Evolutionary conservation across 2,113 vertebrate species (phyloP).

Genomic region (Sclerurus mexicanus): DNA sequence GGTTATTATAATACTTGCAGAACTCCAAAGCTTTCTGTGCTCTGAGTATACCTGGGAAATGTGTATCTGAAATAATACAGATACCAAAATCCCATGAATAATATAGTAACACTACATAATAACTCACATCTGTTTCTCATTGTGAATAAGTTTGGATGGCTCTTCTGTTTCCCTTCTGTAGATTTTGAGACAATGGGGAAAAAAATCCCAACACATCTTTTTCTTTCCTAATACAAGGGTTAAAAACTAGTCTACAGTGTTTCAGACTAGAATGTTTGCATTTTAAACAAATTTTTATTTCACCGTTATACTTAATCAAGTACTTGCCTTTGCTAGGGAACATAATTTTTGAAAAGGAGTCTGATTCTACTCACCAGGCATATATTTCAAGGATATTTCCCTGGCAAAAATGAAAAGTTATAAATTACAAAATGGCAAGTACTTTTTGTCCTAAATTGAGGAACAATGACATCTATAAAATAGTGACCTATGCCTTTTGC

Average conservation of each 20-base stretch:
- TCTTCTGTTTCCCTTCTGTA: background rate
- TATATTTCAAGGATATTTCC: background rate
- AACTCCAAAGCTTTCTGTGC: background rate
- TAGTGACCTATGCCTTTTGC: background rate
- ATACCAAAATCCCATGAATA: background rate
- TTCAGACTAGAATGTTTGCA: background rate
- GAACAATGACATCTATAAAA: background rate
- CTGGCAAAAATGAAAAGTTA: background rate
- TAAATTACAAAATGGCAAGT: background rate
- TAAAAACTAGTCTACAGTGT: background rate
- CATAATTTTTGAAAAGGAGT: background rate
- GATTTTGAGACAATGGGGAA: background rate
- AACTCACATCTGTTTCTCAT: background rate
- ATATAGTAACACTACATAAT: background rate
- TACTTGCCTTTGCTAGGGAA: background rate
- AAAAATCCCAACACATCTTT: rapidly evolving
- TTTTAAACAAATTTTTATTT: background rate
- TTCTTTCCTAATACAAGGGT: background rate
- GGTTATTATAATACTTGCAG: background rate
- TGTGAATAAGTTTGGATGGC: background rate
- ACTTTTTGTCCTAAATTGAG: background rate
- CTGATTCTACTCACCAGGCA: background rate
- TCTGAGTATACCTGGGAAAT: background rate
- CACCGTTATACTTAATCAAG: background rate
- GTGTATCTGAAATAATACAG: background rate